A percentile compares a stretch with the other conserved stretches of the same genome.
These are phyloP conservation scores for Limnephilus lunatus DNA, from an alignment of 2,888 invertebrate species.

Conservation along the genomic window DNA sequence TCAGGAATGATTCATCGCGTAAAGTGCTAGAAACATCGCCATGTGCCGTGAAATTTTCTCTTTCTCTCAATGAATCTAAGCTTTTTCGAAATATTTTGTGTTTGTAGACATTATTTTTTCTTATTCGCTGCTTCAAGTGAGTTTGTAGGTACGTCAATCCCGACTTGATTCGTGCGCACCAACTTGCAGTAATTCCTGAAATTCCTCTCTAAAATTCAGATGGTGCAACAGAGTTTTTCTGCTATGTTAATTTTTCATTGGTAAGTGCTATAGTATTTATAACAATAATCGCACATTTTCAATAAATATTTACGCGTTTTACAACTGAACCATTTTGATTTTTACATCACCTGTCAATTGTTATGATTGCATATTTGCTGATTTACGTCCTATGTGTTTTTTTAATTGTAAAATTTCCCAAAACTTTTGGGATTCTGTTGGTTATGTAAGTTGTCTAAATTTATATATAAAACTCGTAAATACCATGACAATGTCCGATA, in stretches of 20 bases:
- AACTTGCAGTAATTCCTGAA: conserved; percentile 12
- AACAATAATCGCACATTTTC: not conserved
- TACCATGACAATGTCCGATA: not conserved
- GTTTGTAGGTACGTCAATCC: conserved; percentile 17
- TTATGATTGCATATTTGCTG: not conserved
- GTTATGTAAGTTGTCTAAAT: not conserved
- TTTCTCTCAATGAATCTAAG: not conserved
- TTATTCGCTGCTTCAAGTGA: not conserved
- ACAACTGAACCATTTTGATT: conserved; percentile 18
- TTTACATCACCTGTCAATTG: not conserved
- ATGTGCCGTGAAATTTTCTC: not conserved
- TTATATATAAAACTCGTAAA: not conserved
- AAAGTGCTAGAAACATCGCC: not conserved
- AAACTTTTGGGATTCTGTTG: not conserved
- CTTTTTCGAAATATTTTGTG: not conserved
- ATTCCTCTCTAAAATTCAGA: not conserved
- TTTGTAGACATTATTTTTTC: conserved; percentile 16
- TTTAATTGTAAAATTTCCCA: not conserved
- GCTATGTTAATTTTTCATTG: conserved; percentile 7
- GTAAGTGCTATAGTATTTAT: not conserved
- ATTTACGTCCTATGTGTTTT: not conserved
- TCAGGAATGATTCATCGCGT: conserved; percentile 30
- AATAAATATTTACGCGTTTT: not conserved
- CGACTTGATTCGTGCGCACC: conserved; percentile 15
- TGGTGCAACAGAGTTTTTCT: not conserved